phyloP scores from a whole-genome alignment of 1,140 invertebrate species.

The Radopholus similis region DNA sequence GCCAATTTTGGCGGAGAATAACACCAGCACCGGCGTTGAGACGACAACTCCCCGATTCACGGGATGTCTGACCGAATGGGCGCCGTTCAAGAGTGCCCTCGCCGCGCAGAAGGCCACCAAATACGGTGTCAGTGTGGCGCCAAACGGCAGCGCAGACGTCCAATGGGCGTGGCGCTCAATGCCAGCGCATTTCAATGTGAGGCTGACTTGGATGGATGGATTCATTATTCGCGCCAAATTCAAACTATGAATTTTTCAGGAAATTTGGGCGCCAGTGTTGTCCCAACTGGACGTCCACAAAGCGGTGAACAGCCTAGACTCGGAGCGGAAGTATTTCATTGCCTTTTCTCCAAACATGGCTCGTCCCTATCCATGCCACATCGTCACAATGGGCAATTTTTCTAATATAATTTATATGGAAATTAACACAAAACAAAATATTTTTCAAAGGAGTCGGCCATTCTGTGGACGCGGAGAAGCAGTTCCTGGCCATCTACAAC shows the following conservation, averaged over 20 bases:
- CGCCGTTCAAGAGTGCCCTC: no score
- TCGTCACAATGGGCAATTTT: not conserved
- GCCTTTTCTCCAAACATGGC: not conserved
- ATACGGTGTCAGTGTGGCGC: no score
- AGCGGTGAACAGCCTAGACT: not conserved
- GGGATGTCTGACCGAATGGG: no score
- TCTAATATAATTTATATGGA: not conserved
- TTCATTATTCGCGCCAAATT: no score
- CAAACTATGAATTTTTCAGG: no score
- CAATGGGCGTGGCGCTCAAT: no score
- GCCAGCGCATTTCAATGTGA: not conserved
- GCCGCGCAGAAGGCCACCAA: no score
- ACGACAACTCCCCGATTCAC: no score
- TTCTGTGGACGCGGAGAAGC: conserved; percentile 4
- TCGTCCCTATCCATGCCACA: not conserved
- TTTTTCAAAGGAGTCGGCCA: conserved; percentile 11
- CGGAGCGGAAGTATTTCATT: not conserved
- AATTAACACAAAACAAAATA: not conserved
- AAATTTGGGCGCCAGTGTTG: not conserved
- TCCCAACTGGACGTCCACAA: not conserved
- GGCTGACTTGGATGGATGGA: not conserved
- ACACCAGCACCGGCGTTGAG: no score
- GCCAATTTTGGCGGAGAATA: no score
- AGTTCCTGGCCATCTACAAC: not conserved
- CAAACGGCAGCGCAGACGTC: no score